These are phyloP conservation scores for Ceryle rudis DNA, from an alignment of 2,797 vertebrate genomes.

Conservation along the genomic window DNA sequence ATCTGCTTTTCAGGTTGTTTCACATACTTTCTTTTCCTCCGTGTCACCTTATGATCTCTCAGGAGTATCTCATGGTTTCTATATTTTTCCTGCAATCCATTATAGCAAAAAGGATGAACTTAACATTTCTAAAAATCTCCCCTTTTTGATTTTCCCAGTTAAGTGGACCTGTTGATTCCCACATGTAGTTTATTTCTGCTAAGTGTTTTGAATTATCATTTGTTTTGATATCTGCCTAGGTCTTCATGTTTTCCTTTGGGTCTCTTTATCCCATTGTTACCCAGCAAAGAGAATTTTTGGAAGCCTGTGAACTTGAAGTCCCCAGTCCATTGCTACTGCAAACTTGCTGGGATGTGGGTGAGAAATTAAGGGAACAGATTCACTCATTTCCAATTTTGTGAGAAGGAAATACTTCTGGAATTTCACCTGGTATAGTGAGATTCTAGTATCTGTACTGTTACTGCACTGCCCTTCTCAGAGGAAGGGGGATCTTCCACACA, in stretches of 20 bases:
- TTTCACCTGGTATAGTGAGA: background rate
- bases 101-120: background rate
- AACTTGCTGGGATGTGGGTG: background rate
- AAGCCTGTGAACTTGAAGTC: background rate
- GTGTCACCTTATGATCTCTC: background rate
- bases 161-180: background rate
- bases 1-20: background rate
- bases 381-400: background rate
- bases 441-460: background rate
- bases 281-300: background rate
- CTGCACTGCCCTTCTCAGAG: background rate
- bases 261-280: background rate
- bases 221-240: background rate
- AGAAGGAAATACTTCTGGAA: background rate
- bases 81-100: background rate
- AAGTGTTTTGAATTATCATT: background rate
- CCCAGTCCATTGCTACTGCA: background rate
- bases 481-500: background rate
- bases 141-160: background rate
- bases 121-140: background rate
- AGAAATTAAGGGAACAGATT: background rate
- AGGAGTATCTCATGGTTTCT: background rate
- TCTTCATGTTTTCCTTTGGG: background rate
- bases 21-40: background rate
- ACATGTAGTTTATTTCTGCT: background rate